phyloP scores from a whole-genome alignment of 2,888 invertebrate species.

The Sicus ferrugineus region DNA sequence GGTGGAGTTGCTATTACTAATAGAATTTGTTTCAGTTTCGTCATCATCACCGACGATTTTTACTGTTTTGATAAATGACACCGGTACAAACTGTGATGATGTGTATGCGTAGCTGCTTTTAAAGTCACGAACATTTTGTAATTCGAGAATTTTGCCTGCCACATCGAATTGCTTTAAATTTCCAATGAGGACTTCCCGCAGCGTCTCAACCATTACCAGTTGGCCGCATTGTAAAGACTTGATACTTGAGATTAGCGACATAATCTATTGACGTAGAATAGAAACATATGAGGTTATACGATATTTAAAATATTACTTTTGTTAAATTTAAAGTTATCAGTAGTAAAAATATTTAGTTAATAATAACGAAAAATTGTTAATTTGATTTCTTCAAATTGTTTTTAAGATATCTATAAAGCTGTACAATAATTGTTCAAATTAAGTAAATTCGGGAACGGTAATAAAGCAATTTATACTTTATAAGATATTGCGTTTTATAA shows the following conservation, averaged over 20 bases:
- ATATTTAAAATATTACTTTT: neutral
- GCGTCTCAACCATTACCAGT: slow-evolving; percentile 44
- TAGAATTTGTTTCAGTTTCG: neutral
- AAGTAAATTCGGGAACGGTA: too few species aligned
- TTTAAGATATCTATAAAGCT: too few species aligned
- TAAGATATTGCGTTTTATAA: too few species aligned
- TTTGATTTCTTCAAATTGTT: too few species aligned
- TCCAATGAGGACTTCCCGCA: slow-evolving; percentile 45
- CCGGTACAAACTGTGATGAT: slow-evolving; percentile 45
- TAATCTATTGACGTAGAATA: neutral
- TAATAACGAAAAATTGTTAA: neutral
- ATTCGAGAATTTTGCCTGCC: slow-evolving; percentile 44
- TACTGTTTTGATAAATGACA: slow-evolving; percentile 46
- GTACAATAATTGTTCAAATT: too few species aligned
- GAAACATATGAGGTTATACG: neutral
- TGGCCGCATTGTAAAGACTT: slow-evolving; percentile 39
- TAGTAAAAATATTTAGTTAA: neutral
- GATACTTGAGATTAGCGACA: neutral
- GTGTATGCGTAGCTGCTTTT: slow-evolving; percentile 45
- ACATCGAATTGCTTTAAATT: slow-evolving; percentile 42
- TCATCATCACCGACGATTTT: slow-evolving; percentile 40
- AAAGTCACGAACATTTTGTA: slow-evolving; percentile 46
- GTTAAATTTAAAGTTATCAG: neutral
- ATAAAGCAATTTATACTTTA: too few species aligned
- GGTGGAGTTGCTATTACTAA: slow-evolving; percentile 16